These are phyloP conservation scores for Aphaenogaster rudis DNA, from an alignment of 1,140 invertebrate genomes.

Conservation along the genomic window DNA sequence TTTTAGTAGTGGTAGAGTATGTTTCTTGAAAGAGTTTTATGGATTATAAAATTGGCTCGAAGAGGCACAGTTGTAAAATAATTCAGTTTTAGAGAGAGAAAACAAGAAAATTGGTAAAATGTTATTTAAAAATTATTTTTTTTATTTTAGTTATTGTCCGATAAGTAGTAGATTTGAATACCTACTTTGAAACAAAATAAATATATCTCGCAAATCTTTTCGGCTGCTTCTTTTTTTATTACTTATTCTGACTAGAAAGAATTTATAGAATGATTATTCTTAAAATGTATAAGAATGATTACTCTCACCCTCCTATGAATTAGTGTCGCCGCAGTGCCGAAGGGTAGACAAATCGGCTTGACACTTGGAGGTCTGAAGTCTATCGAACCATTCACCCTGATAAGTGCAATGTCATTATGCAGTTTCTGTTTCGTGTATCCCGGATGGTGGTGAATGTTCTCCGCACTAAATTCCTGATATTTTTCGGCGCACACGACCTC, in stretches of 20 bases:
- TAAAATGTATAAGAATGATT: too few species aligned
- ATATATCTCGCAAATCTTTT: neutral
- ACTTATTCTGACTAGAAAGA: neutral
- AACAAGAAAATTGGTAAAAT: neutral
- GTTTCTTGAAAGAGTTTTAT: neutral
- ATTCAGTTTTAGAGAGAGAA: neutral
- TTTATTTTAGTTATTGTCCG: neutral
- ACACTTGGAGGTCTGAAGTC: constrained; percentile 86
- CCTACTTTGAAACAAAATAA: neutral
- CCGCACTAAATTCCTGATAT: constrained; percentile 88
- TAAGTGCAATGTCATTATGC: constrained; percentile 89
- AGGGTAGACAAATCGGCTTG: constrained; percentile 88
- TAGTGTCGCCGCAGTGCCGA: constrained; percentile 77
- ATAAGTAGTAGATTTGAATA: neutral
- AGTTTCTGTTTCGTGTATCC: constrained; percentile 85
- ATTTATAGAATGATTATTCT: neutral
- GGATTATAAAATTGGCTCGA: neutral
- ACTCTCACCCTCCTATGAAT: constrained; percentile 71
- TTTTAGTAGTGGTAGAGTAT: neutral
- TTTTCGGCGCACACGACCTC: constrained; percentile 87
- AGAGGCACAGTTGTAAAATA: neutral
- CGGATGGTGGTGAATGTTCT: constrained; percentile 87
- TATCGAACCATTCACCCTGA: constrained; percentile 87
- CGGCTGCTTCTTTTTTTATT: neutral
- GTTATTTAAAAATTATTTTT: neutral